Conservation (phyloP, 2,888 invertebrate species). For the Torymus auratus region DNA sequence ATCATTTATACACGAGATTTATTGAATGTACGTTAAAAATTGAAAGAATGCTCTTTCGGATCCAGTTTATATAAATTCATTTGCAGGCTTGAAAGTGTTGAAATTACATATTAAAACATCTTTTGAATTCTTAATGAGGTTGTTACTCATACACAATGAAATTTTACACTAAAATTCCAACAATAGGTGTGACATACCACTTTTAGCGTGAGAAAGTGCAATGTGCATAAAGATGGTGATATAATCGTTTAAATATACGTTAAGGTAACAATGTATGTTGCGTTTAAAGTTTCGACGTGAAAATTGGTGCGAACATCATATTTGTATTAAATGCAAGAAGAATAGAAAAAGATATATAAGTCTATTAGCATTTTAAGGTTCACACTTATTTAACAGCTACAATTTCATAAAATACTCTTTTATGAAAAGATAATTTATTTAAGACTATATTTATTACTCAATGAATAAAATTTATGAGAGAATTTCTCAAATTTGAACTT, state of each 20-base stretch:
- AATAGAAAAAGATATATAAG: background rate
- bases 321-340: slow-evolving; percentile 15
- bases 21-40: too few relatives aligned
- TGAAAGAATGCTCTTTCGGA: too few relatives aligned
- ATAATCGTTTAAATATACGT: slow-evolving; percentile 27
- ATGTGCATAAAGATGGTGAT: background rate
- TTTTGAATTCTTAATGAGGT: background rate
- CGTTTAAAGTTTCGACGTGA: slow-evolving; percentile 16
- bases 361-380: too few relatives aligned
- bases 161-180: slow-evolving; percentile 6
- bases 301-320: background rate
- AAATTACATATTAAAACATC: background rate
- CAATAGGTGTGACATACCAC: background rate
- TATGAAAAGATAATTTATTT: too few relatives aligned
- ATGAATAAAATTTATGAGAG: too few relatives aligned
- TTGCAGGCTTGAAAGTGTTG: too few relatives aligned
- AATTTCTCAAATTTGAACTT: too few relatives aligned
- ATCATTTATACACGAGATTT: too few relatives aligned
- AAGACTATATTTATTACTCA: too few relatives aligned
- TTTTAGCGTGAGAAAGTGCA: slow-evolving; percentile 25
- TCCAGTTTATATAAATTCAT: too few relatives aligned
- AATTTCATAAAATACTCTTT: too few relatives aligned
- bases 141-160: background rate
- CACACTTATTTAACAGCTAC: too few relatives aligned
- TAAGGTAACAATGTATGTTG: slow-evolving; percentile 32